A percentile compares a stretch with the other conserved stretches of the same genome.
These are phyloP conservation scores for Brachionus rotundiformis DNA, from an alignment of 1,140 invertebrate genomes.

Conservation along the genomic window DNA sequence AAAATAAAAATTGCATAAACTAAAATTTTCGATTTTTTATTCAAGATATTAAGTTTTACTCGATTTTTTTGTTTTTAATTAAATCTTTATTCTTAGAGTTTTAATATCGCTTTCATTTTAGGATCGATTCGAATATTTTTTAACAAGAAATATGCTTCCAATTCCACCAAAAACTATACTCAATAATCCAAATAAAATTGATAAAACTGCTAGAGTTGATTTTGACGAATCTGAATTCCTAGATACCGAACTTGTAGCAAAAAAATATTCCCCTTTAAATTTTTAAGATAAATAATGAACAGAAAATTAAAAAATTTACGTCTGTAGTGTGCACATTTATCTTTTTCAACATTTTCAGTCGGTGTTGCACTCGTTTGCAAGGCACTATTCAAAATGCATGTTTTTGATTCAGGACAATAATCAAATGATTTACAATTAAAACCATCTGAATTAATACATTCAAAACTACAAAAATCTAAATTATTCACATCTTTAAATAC, in stretches of 20 bases:
- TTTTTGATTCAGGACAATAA: conserved; percentile 36
- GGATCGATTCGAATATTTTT: neutral
- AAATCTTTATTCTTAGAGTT: too few relatives aligned
- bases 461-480: conserved; percentile 27
- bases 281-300: neutral
- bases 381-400: conserved; percentile 43
- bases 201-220: neutral
- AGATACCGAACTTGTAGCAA: conserved; percentile 16
- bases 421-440: conserved; percentile 41
- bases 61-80: too few relatives aligned
- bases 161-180: neutral
- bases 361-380: neutral
- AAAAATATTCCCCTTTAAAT: conserved; percentile 32
- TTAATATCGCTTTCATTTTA: neutral
- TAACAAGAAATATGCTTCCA: conserved; percentile 5
- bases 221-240: neutral
- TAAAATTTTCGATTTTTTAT: too few relatives aligned
- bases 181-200: conserved; percentile 31
- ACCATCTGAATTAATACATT: conserved; percentile 39
- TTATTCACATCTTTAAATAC: neutral
- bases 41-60: too few relatives aligned
- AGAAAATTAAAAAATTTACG: neutral
- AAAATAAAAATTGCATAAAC: too few relatives aligned
- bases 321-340: conserved; percentile 37
- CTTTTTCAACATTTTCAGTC: neutral